Percentiles rank a stretch among this genome's conserved stretches.
Conservation (phyloP, 2,113 vertebrate species). For the Vimba vimba region DNA sequence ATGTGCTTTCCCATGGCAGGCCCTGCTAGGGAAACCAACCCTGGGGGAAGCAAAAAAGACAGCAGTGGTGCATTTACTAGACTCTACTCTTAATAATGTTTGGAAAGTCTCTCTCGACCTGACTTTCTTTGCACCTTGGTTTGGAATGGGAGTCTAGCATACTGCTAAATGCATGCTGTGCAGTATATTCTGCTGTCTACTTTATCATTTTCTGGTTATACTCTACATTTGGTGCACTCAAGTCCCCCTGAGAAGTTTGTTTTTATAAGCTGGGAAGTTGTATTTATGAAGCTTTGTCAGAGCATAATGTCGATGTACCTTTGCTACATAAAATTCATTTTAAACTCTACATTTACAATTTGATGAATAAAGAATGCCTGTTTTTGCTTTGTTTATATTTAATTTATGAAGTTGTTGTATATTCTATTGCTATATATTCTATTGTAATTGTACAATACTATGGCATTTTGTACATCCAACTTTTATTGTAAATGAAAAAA, state of each 20-base stretch:
- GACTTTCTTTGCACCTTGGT: not conserved
- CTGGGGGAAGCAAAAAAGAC: constrained; percentile 21
- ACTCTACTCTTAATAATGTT: constrained; percentile 19
- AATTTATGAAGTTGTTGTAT: not conserved
- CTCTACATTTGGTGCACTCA: not conserved
- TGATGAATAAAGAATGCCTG: not conserved
- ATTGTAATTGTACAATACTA: not conserved
- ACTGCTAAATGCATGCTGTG: not conserved
- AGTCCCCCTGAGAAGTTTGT: not conserved
- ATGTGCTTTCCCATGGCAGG: constrained; percentile 36
- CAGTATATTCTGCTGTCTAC: not conserved
- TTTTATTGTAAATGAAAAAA: not conserved
- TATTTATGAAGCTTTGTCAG: not conserved
- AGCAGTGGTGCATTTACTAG: constrained; percentile 2
- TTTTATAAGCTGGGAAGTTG: not conserved
- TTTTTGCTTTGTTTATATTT: not conserved
- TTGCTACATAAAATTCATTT: not conserved
- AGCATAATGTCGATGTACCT: not conserved
- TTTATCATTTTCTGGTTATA: not conserved
- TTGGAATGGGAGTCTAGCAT: not conserved
- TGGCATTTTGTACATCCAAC: not conserved
- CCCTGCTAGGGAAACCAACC: not conserved
- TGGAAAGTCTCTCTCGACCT: constrained; percentile 21
- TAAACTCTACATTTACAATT: not conserved
- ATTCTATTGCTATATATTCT: not conserved